phyloP scores from a whole-genome alignment of 2,888 invertebrate genomes.

The Thelaira solivaga region DNA sequence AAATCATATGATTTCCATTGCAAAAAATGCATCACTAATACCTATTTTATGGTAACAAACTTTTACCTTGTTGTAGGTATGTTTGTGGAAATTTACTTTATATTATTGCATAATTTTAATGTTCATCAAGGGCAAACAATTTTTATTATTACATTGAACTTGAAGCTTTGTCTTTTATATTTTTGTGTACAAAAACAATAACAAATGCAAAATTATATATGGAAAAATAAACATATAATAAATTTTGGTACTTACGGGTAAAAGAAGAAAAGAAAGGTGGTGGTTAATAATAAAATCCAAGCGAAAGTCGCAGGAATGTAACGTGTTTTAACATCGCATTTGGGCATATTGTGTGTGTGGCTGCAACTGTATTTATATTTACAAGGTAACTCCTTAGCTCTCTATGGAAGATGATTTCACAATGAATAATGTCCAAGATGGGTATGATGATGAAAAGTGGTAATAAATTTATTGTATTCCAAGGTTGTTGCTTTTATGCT shows the following conservation, averaged over 20 bases:
- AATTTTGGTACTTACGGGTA: conserved; percentile 94
- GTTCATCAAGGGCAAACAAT: no score
- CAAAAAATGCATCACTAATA: no score
- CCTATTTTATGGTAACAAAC: no score
- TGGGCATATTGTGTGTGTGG: conserved; percentile 88
- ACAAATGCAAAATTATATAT: neutral
- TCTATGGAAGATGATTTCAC: conserved; percentile 1
- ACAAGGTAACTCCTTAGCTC: neutral
- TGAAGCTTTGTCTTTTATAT: neutral
- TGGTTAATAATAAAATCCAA: conserved; percentile 95
- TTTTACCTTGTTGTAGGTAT: no score
- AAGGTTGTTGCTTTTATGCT: conserved; percentile 32
- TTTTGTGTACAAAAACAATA: neutral
- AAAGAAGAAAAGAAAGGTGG: conserved; percentile 96
- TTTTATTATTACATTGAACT: no score
- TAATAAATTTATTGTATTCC: conserved; percentile 49
- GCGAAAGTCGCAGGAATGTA: conserved; percentile 99
- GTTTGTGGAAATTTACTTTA: no score
- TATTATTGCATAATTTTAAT: no score
- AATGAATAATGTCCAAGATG: conserved; percentile 30
- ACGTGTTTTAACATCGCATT: conserved; percentile 97
- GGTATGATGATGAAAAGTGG: conserved; percentile 9
- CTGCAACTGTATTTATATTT: conserved; percentile 38
- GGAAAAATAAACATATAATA: neutral
- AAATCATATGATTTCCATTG: no score